Base-by-base conservation (phyloP, 2,888 invertebrate genomes). In the Drosophila maculinotata region DNA sequence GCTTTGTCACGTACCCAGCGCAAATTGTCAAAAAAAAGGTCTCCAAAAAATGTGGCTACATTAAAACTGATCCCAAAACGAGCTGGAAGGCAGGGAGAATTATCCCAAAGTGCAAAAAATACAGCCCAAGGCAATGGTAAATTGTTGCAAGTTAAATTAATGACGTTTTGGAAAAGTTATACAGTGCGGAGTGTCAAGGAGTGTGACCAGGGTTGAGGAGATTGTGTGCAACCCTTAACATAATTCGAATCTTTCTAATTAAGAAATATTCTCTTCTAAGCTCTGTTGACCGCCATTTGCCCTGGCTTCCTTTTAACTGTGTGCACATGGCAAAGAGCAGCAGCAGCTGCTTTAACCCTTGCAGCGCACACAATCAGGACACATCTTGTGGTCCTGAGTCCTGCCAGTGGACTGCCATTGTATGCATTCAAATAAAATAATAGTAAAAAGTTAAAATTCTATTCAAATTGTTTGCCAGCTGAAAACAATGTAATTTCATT, bases 371-470 rank as follows among this genome's bases (percentile, higher is more conserved):
- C 14, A 15, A 41, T 31, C 51, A 35, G 67, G 25, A 54, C 63
- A 63, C 33, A 68, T 75, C 75, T 73, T 78, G 70, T 58, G 79
- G 73, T 62, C 67, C 68, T 48, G 54, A 49, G 80, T 76, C 63
- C 82, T 59, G 68, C 31, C 45, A 35, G 59, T 59, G 41, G 53
- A 47, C 69, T 53, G 74, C 64, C 79, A 69, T 79, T 84, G 84
- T 84, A 54, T 82, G 80, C 84, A 76, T 77, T 81, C 66, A 87
- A 86, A 85, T 87, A 89, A 87, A 87, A 89, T 87, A 87, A 87
- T 88, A 85, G 85, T 88, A 89, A 88, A 89, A 89, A 89, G 90
- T 88, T 89, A 89, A 89, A 89, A 86, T 88, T 89, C 83, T 89
- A 88, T 89, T 89, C 78, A 86, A 89, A 89, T 80, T 86, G 87